Conservation (phyloP, 2,888 invertebrate genomes). For the Linnaemya vulpina region DNA sequence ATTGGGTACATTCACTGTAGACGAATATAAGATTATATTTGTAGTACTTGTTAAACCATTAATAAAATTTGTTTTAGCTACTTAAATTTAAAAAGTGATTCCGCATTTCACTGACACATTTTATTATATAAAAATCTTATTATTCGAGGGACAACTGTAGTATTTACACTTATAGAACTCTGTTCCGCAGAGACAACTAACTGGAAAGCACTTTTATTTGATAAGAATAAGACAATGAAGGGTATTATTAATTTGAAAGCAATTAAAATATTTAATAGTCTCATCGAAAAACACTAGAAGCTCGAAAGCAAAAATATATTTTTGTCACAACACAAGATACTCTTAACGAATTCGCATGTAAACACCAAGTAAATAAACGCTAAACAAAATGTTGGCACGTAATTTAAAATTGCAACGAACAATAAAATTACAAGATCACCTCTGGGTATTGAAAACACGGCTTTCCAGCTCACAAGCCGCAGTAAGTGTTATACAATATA, state of each 20-base stretch:
- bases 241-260: not conserved
- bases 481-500: not conserved
- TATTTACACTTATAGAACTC: not conserved
- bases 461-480: not conserved
- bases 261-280: too few relatives aligned
- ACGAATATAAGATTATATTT: too few relatives aligned
- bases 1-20: too few relatives aligned
- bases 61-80: too few relatives aligned
- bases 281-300: not conserved
- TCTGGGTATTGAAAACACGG: not conserved
- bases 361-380: not conserved
- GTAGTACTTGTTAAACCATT: too few relatives aligned
- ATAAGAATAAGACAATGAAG: not conserved
- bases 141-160: not conserved
- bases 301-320: not conserved
- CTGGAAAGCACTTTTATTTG: not conserved
- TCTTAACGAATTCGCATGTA: not conserved
- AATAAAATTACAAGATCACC: constrained; percentile 2
- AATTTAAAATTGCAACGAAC: not conserved
- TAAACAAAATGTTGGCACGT: constrained; percentile 14
- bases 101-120: too few relatives aligned
- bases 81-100: too few relatives aligned
- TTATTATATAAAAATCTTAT: not conserved
- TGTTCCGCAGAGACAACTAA: not conserved
- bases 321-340: not conserved